Evolutionary conservation across 2,113 vertebrate species (phyloP).

Genomic region (Circaetus cinerascens): DNA sequence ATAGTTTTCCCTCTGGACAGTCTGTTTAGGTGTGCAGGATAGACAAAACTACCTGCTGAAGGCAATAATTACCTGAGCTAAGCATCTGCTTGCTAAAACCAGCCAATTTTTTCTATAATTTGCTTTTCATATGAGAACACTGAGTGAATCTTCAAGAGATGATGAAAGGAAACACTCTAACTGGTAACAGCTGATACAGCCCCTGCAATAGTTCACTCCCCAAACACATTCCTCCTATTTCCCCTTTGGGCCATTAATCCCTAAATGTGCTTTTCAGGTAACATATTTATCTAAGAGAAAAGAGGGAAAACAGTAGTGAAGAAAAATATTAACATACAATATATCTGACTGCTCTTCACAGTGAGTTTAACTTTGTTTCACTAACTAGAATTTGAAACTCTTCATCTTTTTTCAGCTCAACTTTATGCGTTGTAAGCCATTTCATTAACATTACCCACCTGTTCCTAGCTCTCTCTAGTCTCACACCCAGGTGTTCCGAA

Average conservation of each 20-base stretch:
- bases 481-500: background rate
- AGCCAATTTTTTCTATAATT: background rate
- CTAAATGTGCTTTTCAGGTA: background rate
- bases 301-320: background rate
- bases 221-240: background rate
- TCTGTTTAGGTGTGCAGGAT: background rate
- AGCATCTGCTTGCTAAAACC: background rate
- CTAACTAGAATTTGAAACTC: background rate
- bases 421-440: background rate
- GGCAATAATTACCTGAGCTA: background rate
- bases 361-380: background rate
- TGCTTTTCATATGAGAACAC: background rate
- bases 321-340: background rate
- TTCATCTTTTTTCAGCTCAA: background rate
- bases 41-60: background rate
- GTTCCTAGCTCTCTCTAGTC: background rate
- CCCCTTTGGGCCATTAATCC: background rate
- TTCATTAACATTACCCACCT: background rate
- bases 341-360: background rate
- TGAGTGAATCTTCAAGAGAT: background rate
- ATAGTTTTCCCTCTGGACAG: background rate
- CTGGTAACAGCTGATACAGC: background rate
- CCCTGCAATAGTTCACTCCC: background rate
- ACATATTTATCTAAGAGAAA: background rate
- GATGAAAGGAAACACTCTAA: background rate